Percentiles rank a stretch among this genome's conserved stretches.
Conservation (phyloP, 23 tunicate species). For the Ascidia mentula region DNA sequence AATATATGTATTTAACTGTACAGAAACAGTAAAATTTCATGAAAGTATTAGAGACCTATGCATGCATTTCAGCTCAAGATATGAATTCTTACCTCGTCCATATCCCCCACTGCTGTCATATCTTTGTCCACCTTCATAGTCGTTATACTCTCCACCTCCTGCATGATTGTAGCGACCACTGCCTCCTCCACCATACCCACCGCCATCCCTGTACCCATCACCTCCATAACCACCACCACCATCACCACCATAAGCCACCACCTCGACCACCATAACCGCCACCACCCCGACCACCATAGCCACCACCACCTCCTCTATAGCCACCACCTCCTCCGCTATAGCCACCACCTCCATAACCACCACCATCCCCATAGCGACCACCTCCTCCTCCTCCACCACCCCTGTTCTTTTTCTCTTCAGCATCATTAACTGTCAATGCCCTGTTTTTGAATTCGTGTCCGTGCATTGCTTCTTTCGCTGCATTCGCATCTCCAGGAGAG, state of each 20-base stretch:
- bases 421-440: neutral
- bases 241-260: neutral
- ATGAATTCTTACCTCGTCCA: too few species aligned
- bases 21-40: too few species aligned
- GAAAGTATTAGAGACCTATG: too few species aligned
- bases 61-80: too few species aligned
- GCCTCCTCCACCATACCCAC: neutral
- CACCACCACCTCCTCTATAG: neutral
- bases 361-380: too few species aligned
- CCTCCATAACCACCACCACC: neutral
- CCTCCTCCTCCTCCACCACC: neutral
- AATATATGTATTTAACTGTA: too few species aligned
- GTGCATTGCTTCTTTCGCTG: neutral
- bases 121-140: neutral
- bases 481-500: neutral
- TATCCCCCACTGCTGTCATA: slow-evolving; percentile 5
- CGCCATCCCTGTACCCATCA: neutral
- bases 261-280: neutral
- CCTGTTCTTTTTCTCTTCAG: neutral
- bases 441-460: neutral
- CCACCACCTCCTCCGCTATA: neutral
- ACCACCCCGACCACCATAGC: neutral
- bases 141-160: neutral
- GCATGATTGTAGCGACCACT: too few species aligned
- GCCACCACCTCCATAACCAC: neutral